phyloP scores from a whole-genome alignment of 2,113 vertebrate species.

The Sylvicapra grimmia region DNA sequence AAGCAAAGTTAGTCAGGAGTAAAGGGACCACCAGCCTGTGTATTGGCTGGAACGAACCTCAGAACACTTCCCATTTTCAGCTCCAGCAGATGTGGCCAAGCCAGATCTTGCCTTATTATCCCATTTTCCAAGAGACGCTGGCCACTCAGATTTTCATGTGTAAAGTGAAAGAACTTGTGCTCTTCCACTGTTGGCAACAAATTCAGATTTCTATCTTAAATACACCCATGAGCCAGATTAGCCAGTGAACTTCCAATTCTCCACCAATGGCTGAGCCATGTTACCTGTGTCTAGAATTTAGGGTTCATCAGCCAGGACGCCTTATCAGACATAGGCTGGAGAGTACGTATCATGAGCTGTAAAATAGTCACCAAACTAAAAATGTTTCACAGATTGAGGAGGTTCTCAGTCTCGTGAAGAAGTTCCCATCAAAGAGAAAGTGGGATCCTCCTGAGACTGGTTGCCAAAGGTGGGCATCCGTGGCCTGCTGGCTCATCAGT shows the following conservation, averaged over 20 bases:
- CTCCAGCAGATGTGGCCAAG: background rate
- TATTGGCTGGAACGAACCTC: background rate
- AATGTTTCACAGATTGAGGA: background rate
- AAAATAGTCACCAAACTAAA: background rate
- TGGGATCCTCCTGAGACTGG: background rate
- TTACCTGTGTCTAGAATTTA: background rate
- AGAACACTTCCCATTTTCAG: background rate
- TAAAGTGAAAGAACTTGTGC: background rate
- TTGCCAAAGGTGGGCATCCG: background rate
- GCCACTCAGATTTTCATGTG: background rate
- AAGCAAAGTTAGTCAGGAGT: background rate
- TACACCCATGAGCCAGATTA: background rate
- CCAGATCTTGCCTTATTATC: background rate
- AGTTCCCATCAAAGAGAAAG: background rate
- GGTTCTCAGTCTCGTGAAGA: background rate
- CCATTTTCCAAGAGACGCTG: background rate
- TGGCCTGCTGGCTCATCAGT: background rate
- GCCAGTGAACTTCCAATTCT: background rate
- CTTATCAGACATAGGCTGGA: background rate
- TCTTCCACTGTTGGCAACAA: background rate
- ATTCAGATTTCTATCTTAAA: background rate
- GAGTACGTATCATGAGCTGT: rapidly evolving
- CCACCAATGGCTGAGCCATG: background rate
- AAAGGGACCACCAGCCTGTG: background rate
- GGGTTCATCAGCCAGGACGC: background rate